A percentile compares a stretch with the other conserved stretches of the same genome.
These are phyloP conservation scores for Salmo trutta DNA, from an alignment of 2,797 vertebrate genomes.

Conservation along the genomic window DNA sequence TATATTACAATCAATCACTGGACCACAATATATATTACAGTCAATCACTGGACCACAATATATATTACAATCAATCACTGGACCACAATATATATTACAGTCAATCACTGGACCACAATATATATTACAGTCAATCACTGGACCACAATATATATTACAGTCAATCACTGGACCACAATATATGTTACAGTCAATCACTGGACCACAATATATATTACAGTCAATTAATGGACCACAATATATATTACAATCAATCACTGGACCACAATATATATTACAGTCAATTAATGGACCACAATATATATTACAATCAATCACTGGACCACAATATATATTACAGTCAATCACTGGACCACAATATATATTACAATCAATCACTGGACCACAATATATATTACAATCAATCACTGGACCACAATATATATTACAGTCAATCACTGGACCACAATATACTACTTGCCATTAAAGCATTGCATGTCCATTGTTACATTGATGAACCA, in stretches of 20 bases:
- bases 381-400: conserved; percentile 46
- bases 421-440: conserved; percentile 22
- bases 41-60: conserved; percentile 32
- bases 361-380: conserved; percentile 23
- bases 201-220: conserved; percentile 45
- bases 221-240: conserved; percentile 31
- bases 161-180: conserved; percentile 32
- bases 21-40: conserved; percentile 47
- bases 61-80: conserved; percentile 19
- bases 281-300: conserved; percentile 32
- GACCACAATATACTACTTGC: conserved; percentile 62
- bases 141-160: conserved; percentile 47
- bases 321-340: conserved; percentile 46
- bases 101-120: conserved; percentile 32
- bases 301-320: conserved; percentile 21
- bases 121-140: conserved; percentile 23
- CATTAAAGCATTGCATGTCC: conserved; percentile 76
- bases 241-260: conserved; percentile 23
- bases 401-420: conserved; percentile 32
- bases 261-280: conserved; percentile 46
- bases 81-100: conserved; percentile 46
- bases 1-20: conserved; percentile 20
- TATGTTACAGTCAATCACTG: conserved; percentile 21
- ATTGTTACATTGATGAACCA: conserved; percentile 74
- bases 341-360: conserved; percentile 33